Evolutionary conservation across 2,888 invertebrate genomes (phyloP).

Genomic region (Scrobipalpa costella): DNA sequence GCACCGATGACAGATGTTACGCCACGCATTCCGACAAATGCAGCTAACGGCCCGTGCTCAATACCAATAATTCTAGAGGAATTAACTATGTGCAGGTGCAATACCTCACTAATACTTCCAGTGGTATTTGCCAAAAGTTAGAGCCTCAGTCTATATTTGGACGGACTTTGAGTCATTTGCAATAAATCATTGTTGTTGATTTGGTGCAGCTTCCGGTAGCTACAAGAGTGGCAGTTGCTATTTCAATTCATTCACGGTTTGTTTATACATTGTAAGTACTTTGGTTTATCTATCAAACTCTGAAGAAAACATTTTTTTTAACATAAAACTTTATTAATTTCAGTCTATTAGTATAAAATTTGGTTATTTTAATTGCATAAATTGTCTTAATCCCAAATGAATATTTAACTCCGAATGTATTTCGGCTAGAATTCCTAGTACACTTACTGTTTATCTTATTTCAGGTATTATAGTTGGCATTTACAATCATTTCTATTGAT

Average conservation of each 20-base stretch:
- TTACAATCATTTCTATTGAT: too few relatives aligned
- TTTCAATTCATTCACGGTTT: neutral
- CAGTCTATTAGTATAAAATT: too few relatives aligned
- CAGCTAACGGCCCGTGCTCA: slow-evolving; percentile 37
- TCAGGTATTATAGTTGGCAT: neutral
- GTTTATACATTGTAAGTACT: neutral
- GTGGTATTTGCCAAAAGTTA: slow-evolving; percentile 42
- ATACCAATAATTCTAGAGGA: slow-evolving; percentile 46
- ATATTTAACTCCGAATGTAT: too few relatives aligned
- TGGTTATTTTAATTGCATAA: too few relatives aligned
- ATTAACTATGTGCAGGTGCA: slow-evolving; percentile 54
- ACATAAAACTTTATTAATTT: too few relatives aligned
- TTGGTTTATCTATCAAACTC: neutral
- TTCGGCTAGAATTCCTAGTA: too few relatives aligned
- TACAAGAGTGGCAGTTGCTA: neutral
- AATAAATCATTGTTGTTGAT: slow-evolving; percentile 9
- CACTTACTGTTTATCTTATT: neutral
- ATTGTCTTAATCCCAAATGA: too few relatives aligned
- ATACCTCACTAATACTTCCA: slow-evolving; percentile 22
- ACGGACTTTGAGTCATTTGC: slow-evolving; percentile 17
- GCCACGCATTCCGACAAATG: slow-evolving; percentile 41
- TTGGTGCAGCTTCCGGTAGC: slow-evolving; percentile 10
- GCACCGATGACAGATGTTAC: slow-evolving; percentile 54
- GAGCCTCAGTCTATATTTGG: slow-evolving; percentile 15
- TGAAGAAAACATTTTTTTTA: too few relatives aligned